These are phyloP conservation scores for Laothoe populi DNA, from an alignment of 2,888 invertebrate genomes.

Conservation along the genomic window DNA sequence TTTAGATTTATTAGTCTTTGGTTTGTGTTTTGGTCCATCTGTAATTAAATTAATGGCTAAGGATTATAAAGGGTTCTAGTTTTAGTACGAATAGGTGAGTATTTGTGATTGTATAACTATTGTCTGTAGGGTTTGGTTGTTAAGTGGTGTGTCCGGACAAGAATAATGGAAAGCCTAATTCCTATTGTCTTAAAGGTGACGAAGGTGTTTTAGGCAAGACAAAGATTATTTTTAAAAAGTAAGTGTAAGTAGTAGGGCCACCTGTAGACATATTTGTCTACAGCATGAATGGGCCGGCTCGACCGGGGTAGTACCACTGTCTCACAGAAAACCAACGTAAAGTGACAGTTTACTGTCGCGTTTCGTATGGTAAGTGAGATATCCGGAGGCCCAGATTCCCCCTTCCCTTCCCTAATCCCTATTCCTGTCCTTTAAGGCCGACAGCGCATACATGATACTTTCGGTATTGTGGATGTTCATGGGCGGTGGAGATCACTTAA, in stretches of 20 bases:
- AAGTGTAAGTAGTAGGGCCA: too few species aligned
- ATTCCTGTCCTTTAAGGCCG: too few species aligned
- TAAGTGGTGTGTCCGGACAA: neutral
- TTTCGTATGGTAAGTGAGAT: too few species aligned
- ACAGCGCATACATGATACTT: too few species aligned
- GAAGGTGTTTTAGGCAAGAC: neutral
- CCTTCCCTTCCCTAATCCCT: too few species aligned
- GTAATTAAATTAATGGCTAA: slow-evolving; percentile 13
- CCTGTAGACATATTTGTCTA: too few species aligned
- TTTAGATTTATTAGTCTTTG: neutral
- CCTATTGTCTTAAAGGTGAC: neutral
- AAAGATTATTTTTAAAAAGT: neutral
- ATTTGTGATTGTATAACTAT: neutral
- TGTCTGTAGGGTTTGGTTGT: neutral
- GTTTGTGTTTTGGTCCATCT: slow-evolving; percentile 5
- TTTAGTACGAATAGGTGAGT: neutral
- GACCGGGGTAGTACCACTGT: too few species aligned
- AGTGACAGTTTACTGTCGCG: too few species aligned
- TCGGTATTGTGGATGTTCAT: neutral
- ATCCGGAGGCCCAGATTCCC: too few species aligned
- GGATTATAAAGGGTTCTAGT: slow-evolving; percentile 12
- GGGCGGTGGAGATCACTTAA: too few species aligned
- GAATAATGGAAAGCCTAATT: neutral
- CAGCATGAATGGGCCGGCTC: too few species aligned
- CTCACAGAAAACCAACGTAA: too few species aligned